Evolutionary conservation across 1,140 invertebrate species (phyloP), one percentile per base, ranked within the genome.

Genomic region (Mizuhopecten yessoensis): DNA sequence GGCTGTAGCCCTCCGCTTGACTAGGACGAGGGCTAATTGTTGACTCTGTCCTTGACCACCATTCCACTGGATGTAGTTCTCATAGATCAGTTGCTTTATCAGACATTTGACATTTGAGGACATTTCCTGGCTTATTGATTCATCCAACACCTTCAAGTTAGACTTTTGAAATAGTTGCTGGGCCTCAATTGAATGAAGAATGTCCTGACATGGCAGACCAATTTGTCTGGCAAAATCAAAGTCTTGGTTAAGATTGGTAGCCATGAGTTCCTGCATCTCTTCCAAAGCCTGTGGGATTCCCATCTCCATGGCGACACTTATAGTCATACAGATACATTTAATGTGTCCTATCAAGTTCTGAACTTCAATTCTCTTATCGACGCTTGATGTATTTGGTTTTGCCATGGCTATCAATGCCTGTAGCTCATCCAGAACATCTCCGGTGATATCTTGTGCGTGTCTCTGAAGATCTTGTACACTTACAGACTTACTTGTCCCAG

Each of bases 21-120:
- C 95, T 5, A 96, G 91, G 29, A 96, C 94, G 34, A 96, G 91
- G 0, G 93, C 94, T 57, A 95, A 94, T 33, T 93, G 88, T 75
- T 13, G 36, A 39, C 36, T 39, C 13, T 75, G 57, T 75, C 57
- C 89, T 33, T 87, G 42, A 13, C 34, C 87, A 45, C 86, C 89
- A 57, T 45, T 42, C 94, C 92, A 94, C 39, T 92, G 88, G 20
- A 94, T 93, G 86, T 92, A 91, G 17, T 87, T 11, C 15, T 45
- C 33, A 86, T 93, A 91, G 0, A 89, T 90, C 15, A 95, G 86
- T 15, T 92, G 93, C 33, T 93, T 34, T 3, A 95, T 88, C 33
- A 95, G 86, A 86, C 90, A 87, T n/a, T 91, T 45, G 33, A 94
- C 88, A 20, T 91, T 88, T 15, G 93, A 91, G 34, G 92, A 91